A percentile compares a stretch with the other conserved stretches of the same genome.
Conservation (phyloP, 2,888 invertebrate genomes). For the Cetonia aurata region DNA sequence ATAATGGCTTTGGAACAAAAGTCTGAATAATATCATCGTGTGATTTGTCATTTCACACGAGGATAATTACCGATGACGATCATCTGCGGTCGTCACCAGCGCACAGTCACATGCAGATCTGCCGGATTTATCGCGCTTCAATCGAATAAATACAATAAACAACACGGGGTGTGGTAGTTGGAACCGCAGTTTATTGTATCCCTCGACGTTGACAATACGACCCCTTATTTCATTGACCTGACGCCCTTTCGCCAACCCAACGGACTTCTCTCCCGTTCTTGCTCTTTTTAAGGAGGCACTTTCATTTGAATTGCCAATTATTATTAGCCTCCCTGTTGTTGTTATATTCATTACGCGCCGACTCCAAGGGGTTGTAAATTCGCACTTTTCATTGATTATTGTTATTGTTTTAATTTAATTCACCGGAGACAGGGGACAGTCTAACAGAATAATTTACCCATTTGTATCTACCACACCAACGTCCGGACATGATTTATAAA, state of each 20-base stretch:
- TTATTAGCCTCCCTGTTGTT: slow-evolving; percentile 46
- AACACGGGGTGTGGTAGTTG: slow-evolving; percentile 40
- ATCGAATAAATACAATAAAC: slow-evolving; percentile 48
- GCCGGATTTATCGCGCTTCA: slow-evolving; percentile 45
- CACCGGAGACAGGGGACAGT: slow-evolving; percentile 26
- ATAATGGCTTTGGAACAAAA: slow-evolving; percentile 15
- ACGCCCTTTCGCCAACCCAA: slow-evolving; percentile 35
- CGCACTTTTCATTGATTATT: slow-evolving; percentile 47
- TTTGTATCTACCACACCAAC: not conserved
- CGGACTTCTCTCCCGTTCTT: slow-evolving; percentile 32
- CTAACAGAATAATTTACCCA: not conserved
- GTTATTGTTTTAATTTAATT: slow-evolving; percentile 50
- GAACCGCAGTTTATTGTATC: slow-evolving; percentile 43
- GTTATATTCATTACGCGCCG: slow-evolving; percentile 45
- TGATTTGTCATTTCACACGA: slow-evolving; percentile 44
- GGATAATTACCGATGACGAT: slow-evolving; percentile 44
- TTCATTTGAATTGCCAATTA: slow-evolving; percentile 51
- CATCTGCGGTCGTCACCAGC: slow-evolving; percentile 41
- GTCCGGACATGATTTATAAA: no score
- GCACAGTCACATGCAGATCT: slow-evolving; percentile 42
- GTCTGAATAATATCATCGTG: slow-evolving; percentile 8
- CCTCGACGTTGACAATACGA: slow-evolving; percentile 27
- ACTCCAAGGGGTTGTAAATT: slow-evolving; percentile 45
- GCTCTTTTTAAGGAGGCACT: slow-evolving; percentile 49
- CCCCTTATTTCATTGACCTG: slow-evolving; percentile 43